Percentiles rank a stretch among this genome's conserved stretches.
phyloP scores from a whole-genome alignment of 2,797 vertebrate species.

The Arvicola amphibius region DNA sequence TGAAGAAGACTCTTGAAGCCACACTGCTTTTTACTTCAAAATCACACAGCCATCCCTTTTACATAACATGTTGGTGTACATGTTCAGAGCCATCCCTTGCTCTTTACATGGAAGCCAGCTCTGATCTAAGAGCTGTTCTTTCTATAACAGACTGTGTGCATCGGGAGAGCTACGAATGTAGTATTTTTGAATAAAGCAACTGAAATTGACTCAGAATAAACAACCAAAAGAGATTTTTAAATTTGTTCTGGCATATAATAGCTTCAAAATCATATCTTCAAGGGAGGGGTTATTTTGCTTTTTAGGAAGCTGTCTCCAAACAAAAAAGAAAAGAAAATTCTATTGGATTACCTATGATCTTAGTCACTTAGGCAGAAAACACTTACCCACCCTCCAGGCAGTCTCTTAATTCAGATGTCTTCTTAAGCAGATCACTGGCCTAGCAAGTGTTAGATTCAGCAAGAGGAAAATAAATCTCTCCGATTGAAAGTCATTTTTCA shows the following conservation, averaged over 20 bases:
- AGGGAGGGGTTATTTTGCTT: not conserved
- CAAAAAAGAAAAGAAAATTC: not conserved
- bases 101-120: not conserved
- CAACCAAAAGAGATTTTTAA: not conserved
- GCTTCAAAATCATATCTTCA: not conserved
- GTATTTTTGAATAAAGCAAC: not conserved
- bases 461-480: constrained; percentile 53
- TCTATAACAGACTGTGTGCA: not conserved
- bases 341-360: not conserved
- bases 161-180: not conserved
- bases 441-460: constrained; percentile 1
- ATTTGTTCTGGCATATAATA: not conserved
- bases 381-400: not conserved
- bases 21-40: no score
- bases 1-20: no score
- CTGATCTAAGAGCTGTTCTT: not conserved
- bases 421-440: constrained; percentile 50
- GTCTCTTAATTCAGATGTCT: constrained; percentile 25
- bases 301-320: not conserved
- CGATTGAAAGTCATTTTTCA: constrained; percentile 64
- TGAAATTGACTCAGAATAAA: not conserved
- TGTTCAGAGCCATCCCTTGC: not conserved
- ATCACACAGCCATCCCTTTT: accelerated
- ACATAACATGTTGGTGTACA: no score
- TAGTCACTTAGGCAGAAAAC: not conserved